A percentile compares a stretch with the other conserved stretches of the same genome.
Evolutionary conservation across 2,797 vertebrate genomes (phyloP).

Genomic region (Jordanella pulchra): DNA sequence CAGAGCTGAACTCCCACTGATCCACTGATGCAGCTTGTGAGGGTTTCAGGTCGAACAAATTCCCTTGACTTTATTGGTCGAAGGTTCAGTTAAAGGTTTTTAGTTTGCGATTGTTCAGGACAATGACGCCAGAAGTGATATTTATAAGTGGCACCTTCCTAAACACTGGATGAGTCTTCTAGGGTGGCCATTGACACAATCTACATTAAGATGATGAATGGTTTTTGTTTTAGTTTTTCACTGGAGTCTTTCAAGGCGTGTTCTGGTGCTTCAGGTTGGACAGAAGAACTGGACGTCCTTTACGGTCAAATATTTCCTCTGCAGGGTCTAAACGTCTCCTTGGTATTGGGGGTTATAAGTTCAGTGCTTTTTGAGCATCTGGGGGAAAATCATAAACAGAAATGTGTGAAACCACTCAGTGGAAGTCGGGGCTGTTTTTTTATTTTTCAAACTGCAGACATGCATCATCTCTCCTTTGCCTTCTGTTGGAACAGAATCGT

Average conservation of each 20-base stretch:
- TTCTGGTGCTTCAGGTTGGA: constrained; percentile 71
- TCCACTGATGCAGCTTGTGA: constrained; percentile 40
- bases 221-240: constrained; percentile 66
- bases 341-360: constrained; percentile 36
- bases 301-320: constrained; percentile 34
- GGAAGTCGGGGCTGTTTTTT: neutral
- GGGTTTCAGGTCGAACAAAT: constrained; percentile 52
- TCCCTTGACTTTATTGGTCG: constrained; percentile 36
- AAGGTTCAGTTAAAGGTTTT: constrained; percentile 50
- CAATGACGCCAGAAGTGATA: constrained; percentile 41
- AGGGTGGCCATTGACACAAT: constrained; percentile 65
- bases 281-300: constrained; percentile 40
- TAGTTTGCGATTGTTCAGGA: constrained; percentile 42
- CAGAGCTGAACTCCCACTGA: constrained; percentile 46
- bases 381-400: constrained; percentile 28
- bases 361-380: constrained; percentile 19
- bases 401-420: constrained; percentile 62
- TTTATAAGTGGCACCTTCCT: constrained; percentile 73
- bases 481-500: constrained; percentile 51
- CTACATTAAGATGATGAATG: constrained; percentile 73
- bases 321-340: neutral
- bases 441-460: constrained; percentile 48
- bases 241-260: constrained; percentile 73
- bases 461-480: constrained; percentile 41
- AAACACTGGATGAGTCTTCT: constrained; percentile 76